phyloP scores from a whole-genome alignment of 2,113 vertebrate species.

The Sitta europaea region DNA sequence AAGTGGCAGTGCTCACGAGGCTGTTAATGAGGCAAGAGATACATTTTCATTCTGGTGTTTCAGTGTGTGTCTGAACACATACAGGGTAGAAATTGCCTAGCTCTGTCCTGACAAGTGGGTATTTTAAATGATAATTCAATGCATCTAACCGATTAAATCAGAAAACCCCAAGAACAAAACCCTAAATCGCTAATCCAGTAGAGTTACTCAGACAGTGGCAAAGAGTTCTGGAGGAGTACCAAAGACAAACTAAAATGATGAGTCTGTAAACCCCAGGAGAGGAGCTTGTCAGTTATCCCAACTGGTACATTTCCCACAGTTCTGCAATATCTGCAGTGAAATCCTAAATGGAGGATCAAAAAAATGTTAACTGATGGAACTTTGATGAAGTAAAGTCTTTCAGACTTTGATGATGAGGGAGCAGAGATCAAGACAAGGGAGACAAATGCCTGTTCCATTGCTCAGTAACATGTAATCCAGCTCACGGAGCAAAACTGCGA shows the following conservation, averaged over 20 bases:
- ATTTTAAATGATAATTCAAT: background rate
- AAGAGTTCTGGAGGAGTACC: background rate
- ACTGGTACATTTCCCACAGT: background rate
- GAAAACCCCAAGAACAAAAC: background rate
- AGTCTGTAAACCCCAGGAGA: background rate
- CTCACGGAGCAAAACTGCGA: slow-evolving; percentile 11
- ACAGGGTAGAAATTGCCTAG: background rate
- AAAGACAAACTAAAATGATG: background rate
- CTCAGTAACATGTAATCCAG: background rate
- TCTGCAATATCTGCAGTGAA: background rate
- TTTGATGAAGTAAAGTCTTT: background rate
- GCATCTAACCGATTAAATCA: background rate
- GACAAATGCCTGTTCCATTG: background rate
- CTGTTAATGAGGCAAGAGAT: background rate
- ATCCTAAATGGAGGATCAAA: background rate
- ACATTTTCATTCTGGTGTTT: background rate
- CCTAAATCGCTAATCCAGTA: background rate
- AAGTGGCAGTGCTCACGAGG: background rate
- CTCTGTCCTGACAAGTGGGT: background rate
- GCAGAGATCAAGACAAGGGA: background rate
- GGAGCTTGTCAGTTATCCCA: background rate
- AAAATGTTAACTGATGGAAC: background rate
- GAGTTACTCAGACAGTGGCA: background rate
- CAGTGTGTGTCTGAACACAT: background rate
- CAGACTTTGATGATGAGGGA: background rate